Evolutionary conservation across 2,888 invertebrate genomes (phyloP).

Genomic region (Spilosoma lubricipeda): DNA sequence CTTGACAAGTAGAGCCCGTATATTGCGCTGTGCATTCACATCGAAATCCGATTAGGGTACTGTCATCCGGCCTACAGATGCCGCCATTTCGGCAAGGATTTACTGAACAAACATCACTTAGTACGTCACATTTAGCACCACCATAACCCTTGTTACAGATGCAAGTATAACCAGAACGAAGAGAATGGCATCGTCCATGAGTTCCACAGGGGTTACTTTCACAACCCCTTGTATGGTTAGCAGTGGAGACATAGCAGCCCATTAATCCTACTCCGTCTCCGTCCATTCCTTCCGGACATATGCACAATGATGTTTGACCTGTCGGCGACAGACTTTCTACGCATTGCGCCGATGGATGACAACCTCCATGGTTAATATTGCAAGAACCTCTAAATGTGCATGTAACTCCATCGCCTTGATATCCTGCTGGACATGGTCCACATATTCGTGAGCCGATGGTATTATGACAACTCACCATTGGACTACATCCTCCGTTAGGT

Average conservation of each 20-base stretch:
- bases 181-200: conserved; percentile 87
- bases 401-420: conserved; percentile 92
- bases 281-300: conserved; percentile 92
- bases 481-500: conserved; percentile 97
- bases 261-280: conserved; percentile 92
- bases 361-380: conserved; percentile 92
- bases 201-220: conserved; percentile 83
- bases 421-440: conserved; percentile 95
- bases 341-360: conserved; percentile 93
- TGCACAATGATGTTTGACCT: conserved; percentile 88
- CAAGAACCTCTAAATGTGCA: conserved; percentile 91
- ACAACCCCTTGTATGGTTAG: conserved; percentile 78
- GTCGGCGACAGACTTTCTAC: conserved; percentile 87
- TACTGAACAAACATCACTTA: conserved; percentile 87
- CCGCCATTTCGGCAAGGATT: conserved; percentile 95
- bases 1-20: conserved; percentile 89
- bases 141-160: conserved; percentile 87
- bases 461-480: conserved; percentile 95
- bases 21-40: conserved; percentile 90
- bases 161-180: conserved; percentile 83
- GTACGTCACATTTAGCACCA: conserved; percentile 87
- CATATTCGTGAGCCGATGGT: conserved; percentile 95
- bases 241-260: conserved; percentile 88
- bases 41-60: conserved; percentile 64
- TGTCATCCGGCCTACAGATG: conserved; percentile 85